Evolutionary conservation across 2,113 vertebrate genomes (phyloP).

Genomic region (Otus sunia): DNA sequence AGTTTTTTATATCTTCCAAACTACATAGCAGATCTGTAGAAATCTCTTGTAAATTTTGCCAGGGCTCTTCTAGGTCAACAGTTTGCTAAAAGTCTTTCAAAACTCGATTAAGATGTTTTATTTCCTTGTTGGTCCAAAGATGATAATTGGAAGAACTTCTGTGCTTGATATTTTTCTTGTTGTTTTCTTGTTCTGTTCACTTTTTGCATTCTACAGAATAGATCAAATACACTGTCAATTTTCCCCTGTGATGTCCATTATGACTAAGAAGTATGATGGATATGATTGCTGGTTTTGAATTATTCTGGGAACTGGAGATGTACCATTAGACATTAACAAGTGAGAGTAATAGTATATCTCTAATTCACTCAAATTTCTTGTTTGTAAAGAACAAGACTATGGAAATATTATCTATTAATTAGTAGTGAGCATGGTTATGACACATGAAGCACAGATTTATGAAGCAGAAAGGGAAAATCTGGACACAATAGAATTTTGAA

Average conservation of each 20-base stretch:
- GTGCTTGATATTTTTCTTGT: background rate
- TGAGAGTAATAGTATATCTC: background rate
- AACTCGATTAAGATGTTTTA: background rate
- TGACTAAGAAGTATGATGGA: background rate
- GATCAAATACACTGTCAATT: background rate
- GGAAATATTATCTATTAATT: background rate
- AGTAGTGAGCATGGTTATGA: background rate
- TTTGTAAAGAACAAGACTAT: background rate
- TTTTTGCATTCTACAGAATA: background rate
- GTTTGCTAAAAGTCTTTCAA: background rate
- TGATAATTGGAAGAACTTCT: background rate
- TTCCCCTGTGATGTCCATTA: background rate
- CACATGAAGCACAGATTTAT: background rate
- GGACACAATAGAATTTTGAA: background rate
- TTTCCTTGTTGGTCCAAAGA: background rate
- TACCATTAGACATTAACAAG: background rate
- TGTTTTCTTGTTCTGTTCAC: too few species aligned
- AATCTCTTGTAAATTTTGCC: conserved; percentile 1
- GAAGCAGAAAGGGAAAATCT: background rate
- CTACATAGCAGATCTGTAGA: background rate
- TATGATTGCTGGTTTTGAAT: background rate
- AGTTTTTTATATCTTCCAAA: background rate
- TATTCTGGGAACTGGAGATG: background rate
- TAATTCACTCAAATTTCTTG: background rate
- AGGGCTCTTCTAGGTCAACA: background rate